Percentiles rank a stretch among this genome's conserved stretches.
Conservation (phyloP, 2,888 invertebrate species). For the Rhagonycha fulva region DNA sequence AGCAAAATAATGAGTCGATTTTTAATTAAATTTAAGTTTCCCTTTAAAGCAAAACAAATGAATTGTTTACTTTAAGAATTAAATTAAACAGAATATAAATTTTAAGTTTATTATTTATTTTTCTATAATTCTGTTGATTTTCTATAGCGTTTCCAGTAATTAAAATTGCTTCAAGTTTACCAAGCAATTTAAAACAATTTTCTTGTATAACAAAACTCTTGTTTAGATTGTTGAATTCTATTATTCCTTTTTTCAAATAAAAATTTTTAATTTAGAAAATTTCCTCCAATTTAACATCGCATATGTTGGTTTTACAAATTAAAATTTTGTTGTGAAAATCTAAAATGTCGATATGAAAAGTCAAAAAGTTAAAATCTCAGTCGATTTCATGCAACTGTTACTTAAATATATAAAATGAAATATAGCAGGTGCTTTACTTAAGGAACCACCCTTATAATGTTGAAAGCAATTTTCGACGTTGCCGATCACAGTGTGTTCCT, state of each 20-base stretch:
- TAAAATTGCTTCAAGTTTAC: background rate
- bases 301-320: background rate
- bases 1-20: constrained; percentile 1
- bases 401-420: background rate
- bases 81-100: constrained; percentile 3
- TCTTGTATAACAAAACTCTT: background rate
- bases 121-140: constrained; percentile 4
- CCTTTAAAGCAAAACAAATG: constrained; percentile 3
- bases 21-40: constrained; percentile 4
- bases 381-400: background rate
- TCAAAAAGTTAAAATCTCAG: background rate
- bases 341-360: background rate
- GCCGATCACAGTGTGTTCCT: background rate
- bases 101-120: constrained; percentile 5
- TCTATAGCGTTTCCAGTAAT: constrained; percentile 1
- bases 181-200: background rate
- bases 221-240: background rate
- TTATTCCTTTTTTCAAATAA: background rate
- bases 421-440: background rate
- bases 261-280: background rate
- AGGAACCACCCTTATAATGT: background rate
- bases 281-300: background rate
- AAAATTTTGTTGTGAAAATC: background rate
- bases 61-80: constrained; percentile 4
- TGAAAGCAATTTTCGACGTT: background rate